A percentile compares a stretch with the other conserved stretches of the same genome.
phyloP scores from a whole-genome alignment of 2,113 vertebrate genomes.

The Pholis gunnellus region DNA sequence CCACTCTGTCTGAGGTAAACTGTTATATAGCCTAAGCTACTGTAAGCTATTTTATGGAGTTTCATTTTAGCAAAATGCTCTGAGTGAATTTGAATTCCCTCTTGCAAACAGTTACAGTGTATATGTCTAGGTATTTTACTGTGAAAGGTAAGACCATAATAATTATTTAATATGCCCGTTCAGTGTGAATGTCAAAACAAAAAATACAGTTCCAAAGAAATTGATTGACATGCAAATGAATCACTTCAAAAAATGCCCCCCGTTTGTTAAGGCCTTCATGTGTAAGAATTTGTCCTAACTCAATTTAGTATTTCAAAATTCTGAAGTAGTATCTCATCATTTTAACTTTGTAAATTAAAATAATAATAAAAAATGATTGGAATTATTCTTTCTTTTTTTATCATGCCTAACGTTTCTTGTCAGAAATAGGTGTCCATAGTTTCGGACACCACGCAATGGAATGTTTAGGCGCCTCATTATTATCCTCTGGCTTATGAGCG shows the following conservation, averaged over 20 bases:
- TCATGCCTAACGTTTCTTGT: neutral
- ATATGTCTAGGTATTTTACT: neutral
- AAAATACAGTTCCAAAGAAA: neutral
- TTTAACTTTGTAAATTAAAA: neutral
- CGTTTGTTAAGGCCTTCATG: neutral
- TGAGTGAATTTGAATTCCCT: neutral
- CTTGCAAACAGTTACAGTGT: neutral
- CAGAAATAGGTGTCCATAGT: too few species aligned
- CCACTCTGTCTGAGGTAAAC: neutral
- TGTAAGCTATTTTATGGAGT: neutral
- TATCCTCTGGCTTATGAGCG: neutral
- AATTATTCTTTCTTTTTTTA: too few species aligned
- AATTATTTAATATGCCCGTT: neutral
- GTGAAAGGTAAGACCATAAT: neutral
- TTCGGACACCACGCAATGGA: neutral
- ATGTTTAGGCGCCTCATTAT: neutral
- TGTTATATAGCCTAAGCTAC: too few species aligned
- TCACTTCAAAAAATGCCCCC: neutral
- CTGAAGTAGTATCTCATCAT: neutral
- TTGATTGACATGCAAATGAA: neutral
- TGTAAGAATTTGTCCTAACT: neutral
- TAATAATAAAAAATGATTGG: neutral
- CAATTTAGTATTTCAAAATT: neutral
- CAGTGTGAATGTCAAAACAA: neutral
- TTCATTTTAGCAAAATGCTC: neutral